Conservation (phyloP, 2,888 invertebrate species). For the Hirtodrosophila confusa region DNA sequence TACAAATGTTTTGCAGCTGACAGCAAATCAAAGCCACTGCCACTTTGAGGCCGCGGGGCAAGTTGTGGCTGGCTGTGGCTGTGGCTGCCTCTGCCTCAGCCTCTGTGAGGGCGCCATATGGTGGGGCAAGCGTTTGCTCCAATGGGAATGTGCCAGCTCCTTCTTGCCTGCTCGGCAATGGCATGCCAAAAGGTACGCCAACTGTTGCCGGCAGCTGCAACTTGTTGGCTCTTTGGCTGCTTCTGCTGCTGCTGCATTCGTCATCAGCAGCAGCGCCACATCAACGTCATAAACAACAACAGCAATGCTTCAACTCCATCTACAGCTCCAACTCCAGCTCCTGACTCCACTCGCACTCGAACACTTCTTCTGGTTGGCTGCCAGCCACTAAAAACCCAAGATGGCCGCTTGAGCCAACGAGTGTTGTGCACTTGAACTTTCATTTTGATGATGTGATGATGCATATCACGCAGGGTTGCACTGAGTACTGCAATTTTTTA, state of each 20-base stretch:
- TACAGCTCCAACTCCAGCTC: slow-evolving; percentile 43
- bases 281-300: slow-evolving; percentile 66
- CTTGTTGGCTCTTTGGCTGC: slow-evolving; percentile 57
- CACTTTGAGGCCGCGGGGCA: slow-evolving; percentile 45
- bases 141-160: slow-evolving; percentile 67
- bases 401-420: slow-evolving; percentile 71
- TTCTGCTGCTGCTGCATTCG: slow-evolving; percentile 41
- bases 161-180: slow-evolving; percentile 24
- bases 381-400: slow-evolving; percentile 58
- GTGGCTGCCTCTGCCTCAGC: slow-evolving; percentile 24
- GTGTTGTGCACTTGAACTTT: slow-evolving; percentile 66
- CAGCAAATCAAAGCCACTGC: slow-evolving; percentile 59
- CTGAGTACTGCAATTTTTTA: slow-evolving; percentile 4
- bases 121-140: slow-evolving; percentile 49
- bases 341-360: slow-evolving; percentile 26
- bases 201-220: slow-evolving; percentile 70
- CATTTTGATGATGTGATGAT: slow-evolving; percentile 42
- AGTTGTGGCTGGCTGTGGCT: slow-evolving; percentile 29
- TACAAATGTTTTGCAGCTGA: slow-evolving; percentile 41
- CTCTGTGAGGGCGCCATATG: slow-evolving; percentile 42
- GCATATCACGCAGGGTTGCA: slow-evolving; percentile 14
- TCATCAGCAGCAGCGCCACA: slow-evolving; percentile 56
- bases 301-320: slow-evolving; percentile 26
- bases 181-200: slow-evolving; percentile 52
- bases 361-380: slow-evolving; percentile 71